Percentiles rank a stretch among this genome's conserved stretches.
These are phyloP conservation scores for Microtus pennsylvanicus DNA, from an alignment of 2,113 vertebrate genomes.

Conservation along the genomic window DNA sequence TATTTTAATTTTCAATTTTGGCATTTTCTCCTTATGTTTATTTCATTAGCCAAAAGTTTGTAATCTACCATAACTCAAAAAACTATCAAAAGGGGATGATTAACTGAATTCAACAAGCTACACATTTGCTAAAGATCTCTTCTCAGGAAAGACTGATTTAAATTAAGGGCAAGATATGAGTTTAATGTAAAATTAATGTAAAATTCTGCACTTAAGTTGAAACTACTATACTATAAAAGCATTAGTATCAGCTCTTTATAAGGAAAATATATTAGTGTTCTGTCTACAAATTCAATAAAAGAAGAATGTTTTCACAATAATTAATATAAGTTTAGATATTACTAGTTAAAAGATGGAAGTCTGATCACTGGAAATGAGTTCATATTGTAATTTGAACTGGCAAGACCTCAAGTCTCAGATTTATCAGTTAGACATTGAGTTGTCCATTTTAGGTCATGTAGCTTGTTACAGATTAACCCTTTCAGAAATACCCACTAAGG, in stretches of 20 bases:
- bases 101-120: slow-evolving; percentile 14
- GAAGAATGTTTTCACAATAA: slow-evolving; percentile 1
- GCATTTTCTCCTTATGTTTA: slow-evolving; percentile 53
- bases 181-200: background rate
- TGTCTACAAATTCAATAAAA: background rate
- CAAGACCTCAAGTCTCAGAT: background rate
- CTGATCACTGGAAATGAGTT: background rate
- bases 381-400: background rate
- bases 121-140: slow-evolving; percentile 2
- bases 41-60: slow-evolving; percentile 43
- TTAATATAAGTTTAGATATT: background rate
- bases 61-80: slow-evolving; percentile 56
- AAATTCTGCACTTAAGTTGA: background rate
- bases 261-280: background rate
- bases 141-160: slow-evolving; percentile 11
- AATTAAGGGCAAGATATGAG: slow-evolving; percentile 7
- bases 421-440: background rate
- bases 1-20: slow-evolving; percentile 52
- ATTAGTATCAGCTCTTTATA: background rate
- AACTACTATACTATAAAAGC: background rate
- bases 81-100: slow-evolving; percentile 27
- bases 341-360: background rate
- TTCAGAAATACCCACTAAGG: background rate
- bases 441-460: background rate
- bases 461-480: background rate